These are phyloP conservation scores for Trididemnum clinides DNA, from an alignment of 23 tunicate genomes.

Conservation along the genomic window DNA sequence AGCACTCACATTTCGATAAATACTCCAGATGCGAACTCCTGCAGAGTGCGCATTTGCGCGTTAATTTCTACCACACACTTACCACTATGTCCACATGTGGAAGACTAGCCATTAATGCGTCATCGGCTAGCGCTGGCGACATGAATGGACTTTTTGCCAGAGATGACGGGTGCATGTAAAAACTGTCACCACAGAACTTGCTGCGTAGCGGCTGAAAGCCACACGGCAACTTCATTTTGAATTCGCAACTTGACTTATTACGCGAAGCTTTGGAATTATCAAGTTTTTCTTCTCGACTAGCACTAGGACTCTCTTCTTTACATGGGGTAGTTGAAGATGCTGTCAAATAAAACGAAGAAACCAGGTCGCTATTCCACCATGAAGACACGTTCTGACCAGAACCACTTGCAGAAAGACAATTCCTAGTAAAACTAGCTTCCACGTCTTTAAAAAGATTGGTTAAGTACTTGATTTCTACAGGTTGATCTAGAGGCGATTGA, in stretches of 20 bases:
- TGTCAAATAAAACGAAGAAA: not conserved
- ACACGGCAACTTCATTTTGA: slow-evolving; percentile 51
- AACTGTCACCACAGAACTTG: slow-evolving; percentile 51
- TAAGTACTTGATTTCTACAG: slow-evolving; percentile 35
- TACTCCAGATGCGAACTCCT: not conserved
- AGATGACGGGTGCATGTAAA: slow-evolving; percentile 48
- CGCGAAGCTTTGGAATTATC: not conserved
- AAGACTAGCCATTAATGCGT: slow-evolving; percentile 44
- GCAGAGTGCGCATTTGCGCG: not conserved
- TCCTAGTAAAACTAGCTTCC: slow-evolving; percentile 50
- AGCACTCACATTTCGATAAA: too few relatives aligned
- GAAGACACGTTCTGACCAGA: not conserved
- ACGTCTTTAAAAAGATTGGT: slow-evolving; percentile 64
- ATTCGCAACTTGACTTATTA: slow-evolving; percentile 2
- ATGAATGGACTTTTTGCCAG: slow-evolving; percentile 59
- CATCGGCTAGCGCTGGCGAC: slow-evolving; percentile 73
- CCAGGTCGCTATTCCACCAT: not conserved
- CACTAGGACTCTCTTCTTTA: not conserved
- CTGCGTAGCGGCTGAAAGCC: slow-evolving; percentile 62
- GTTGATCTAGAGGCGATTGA: slow-evolving; percentile 18
- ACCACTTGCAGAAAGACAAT: too few relatives aligned
- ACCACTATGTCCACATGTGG: slow-evolving; percentile 79
- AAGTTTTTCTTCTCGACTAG: not conserved
- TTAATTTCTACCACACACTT: slow-evolving; percentile 4
- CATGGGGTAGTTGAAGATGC: not conserved